Evolutionary conservation across 2,888 invertebrate genomes (phyloP).

Genomic region (Horisme vitalbata): DNA sequence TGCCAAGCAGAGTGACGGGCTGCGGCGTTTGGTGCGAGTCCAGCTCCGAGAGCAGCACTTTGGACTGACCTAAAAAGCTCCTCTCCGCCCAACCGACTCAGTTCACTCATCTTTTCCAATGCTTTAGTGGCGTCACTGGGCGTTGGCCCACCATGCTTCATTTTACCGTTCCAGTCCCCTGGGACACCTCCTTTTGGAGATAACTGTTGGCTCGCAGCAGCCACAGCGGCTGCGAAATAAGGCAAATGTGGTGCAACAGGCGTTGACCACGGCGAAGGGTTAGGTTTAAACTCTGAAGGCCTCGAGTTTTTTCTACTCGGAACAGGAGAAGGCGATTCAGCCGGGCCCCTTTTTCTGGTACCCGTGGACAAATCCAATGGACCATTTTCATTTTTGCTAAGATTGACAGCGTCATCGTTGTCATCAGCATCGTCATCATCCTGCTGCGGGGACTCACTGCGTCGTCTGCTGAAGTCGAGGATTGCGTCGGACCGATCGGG

Average conservation of each 20-base stretch:
- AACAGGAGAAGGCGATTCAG: constrained; percentile 84
- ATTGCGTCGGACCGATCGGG: constrained; percentile 85
- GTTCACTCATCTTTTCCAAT: constrained; percentile 94
- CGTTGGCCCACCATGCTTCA: constrained; percentile 85
- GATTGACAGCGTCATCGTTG: constrained; percentile 87
- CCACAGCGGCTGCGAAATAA: constrained; percentile 91
- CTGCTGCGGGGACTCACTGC: constrained; percentile 72
- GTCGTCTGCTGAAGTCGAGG: constrained; percentile 92
- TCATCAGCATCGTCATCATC: constrained; percentile 77
- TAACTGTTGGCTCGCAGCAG: constrained; percentile 85
- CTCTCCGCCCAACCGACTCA: constrained; percentile 92
- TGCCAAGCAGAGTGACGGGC: constrained; percentile 97
- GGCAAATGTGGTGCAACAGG: constrained; percentile 90
- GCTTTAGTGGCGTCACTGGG: constrained; percentile 94
- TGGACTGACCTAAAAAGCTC: constrained; percentile 87
- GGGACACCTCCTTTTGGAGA: constrained; percentile 88
- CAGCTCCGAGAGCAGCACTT: constrained; percentile 76
- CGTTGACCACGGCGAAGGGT: constrained; percentile 90
- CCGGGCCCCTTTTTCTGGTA: constrained; percentile 87
- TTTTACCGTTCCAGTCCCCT: constrained; percentile 90
- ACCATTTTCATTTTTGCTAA: constrained; percentile 87
- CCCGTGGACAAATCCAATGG: constrained; percentile 92
- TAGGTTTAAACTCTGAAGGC: constrained; percentile 86
- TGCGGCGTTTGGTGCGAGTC: constrained; percentile 78
- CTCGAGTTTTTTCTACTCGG: constrained; percentile 86